Evolutionary conservation across 2,797 vertebrate genomes (phyloP), one percentile per base, ranked within the genome.

Genomic region (Gymnothorax javanicus): DNA sequence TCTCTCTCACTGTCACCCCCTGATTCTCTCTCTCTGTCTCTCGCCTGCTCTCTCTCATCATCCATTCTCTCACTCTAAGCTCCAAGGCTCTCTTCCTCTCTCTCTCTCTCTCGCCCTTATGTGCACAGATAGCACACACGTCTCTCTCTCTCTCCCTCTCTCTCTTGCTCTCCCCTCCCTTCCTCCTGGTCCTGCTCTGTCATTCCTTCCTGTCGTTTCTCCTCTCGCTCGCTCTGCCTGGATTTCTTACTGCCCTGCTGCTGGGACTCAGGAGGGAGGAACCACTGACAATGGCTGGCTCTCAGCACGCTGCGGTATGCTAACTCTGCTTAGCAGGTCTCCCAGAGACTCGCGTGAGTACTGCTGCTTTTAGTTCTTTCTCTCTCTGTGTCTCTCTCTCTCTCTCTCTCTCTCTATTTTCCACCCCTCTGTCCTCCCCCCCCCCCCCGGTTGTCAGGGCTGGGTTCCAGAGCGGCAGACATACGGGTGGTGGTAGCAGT

Each of bases 221-320:
- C 93, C 93, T 94, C 90, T 94, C 93, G 92, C 93, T 62, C 58
- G 84, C 90, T 89, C 89, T 87, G 83, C 85, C 86, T 89, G 90
- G 88, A 86, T 88, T 69, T 86, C 54, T 73, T 52, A 43, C 33
- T 43, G 33, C 89, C 27, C n/a, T 52, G 75, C 23, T 67, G 87
- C 89, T 90, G 90, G 69, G 17, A 94, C 95, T 93, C 88, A 82
- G 52, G 88, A 33, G 59, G 52, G 88, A 27, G 33, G 33, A 43
- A 43, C 33, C 87, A 89, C 89, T 89, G 89, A 87, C 87, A 91
- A 93, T n/a, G 88, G 91, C 90, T 90, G 85, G 86, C 52, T 23
- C 89, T 90, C 90, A 90, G 88, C 84, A 77, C 62, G 89, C 91
- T 91, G 92, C 89, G 91, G 93, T 90, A 88, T 67, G 2, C 59